phyloP scores from a whole-genome alignment of 2,113 vertebrate genomes.

The Toxotes jaculatrix region DNA sequence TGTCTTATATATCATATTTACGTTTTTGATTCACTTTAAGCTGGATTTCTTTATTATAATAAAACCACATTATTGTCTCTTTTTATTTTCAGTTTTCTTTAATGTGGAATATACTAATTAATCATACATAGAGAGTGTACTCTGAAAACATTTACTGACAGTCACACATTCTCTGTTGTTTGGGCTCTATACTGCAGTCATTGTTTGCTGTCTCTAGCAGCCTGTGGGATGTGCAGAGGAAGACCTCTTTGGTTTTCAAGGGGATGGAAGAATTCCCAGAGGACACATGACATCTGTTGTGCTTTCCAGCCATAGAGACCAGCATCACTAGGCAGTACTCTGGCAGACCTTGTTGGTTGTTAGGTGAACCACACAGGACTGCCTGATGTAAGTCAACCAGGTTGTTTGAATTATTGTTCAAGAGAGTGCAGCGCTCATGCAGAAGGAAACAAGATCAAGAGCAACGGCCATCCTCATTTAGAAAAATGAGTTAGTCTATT shows the following conservation, averaged over 20 bases:
- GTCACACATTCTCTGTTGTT: background rate
- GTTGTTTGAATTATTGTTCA: background rate
- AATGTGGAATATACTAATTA: too few relatives aligned
- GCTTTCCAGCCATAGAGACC: constrained; percentile 77
- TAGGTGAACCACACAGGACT: constrained; percentile 33
- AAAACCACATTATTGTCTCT: too few relatives aligned
- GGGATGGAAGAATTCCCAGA: constrained; percentile 61
- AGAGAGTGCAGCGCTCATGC: background rate
- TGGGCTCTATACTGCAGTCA: background rate
- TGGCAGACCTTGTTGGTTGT: constrained; percentile 56
- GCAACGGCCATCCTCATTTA: background rate
- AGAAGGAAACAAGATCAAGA: background rate
- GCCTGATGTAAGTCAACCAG: constrained; percentile 30
- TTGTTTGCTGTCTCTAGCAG: constrained; percentile 7
- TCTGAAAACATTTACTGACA: background rate
- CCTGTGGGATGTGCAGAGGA: background rate
- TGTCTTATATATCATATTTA: too few relatives aligned
- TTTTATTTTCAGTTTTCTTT: too few relatives aligned
- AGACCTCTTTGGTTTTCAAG: constrained; percentile 25
- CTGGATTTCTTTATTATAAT: too few relatives aligned
- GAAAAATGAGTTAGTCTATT: background rate
- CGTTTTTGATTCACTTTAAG: too few relatives aligned
- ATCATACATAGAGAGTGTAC: too few relatives aligned
- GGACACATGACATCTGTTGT: constrained; percentile 68
- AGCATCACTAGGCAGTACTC: constrained; percentile 65